A percentile compares a stretch with the other conserved stretches of the same genome.
Conservation (phyloP, 2,113 vertebrate species). For the Meles meles region DNA sequence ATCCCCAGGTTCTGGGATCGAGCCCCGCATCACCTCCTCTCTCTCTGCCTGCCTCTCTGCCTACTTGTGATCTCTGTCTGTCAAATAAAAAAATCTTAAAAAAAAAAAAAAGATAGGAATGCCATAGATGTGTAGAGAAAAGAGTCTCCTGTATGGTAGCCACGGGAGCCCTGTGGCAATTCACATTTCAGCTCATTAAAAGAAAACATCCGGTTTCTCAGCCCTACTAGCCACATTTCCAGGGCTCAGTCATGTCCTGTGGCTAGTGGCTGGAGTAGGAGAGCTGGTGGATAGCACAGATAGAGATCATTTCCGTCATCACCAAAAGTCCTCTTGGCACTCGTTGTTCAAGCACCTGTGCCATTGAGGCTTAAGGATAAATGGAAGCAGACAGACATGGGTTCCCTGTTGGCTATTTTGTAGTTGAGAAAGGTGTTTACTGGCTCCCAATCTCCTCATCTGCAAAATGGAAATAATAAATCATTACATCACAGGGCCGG, state of each 20-base stretch:
- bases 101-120: not conserved
- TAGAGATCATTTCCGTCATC: not conserved
- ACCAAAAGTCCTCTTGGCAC: not conserved
- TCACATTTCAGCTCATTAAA: not conserved
- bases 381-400: not conserved
- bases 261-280: not conserved
- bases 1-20: too few relatives aligned
- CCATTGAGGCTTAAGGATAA: not conserved
- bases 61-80: too few relatives aligned
- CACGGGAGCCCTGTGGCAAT: not conserved
- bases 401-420: not conserved
- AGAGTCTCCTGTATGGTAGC: not conserved
- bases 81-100: too few relatives aligned
- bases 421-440: not conserved
- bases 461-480: not conserved
- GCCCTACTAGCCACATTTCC: not conserved
- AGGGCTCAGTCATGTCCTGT: not conserved
- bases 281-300: not conserved
- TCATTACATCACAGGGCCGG: not conserved
- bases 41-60: too few relatives aligned
- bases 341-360: not conserved
- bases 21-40: too few relatives aligned
- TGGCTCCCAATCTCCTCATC: not conserved
- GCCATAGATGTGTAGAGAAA: accelerated
- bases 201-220: too few relatives aligned